Evolutionary conservation across 2,888 invertebrate genomes (phyloP), one percentile per base, ranked within the genome.

Genomic region (Criorhina ranunculi): DNA sequence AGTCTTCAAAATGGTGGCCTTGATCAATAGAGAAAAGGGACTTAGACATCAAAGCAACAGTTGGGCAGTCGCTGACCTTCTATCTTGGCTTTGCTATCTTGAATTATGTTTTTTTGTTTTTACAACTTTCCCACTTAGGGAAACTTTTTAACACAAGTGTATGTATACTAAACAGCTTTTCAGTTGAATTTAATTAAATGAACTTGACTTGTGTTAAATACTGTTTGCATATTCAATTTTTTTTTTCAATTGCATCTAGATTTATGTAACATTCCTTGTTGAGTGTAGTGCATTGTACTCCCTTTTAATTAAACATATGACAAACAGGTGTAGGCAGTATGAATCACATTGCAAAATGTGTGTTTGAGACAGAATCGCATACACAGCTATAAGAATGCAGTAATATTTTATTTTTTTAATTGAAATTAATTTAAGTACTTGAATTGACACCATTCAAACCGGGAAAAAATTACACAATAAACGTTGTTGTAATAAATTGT

Each of bases 231-330:
- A 60, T 51, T 66, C n/a, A 2, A 62, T 42, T 53, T 53, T 64
- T 35, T 35, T 62, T 11, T 24, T 24, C 24, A 15, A 77, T 24
- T 9, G 15, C 9, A 77, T 60, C 4, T 0, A 35, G n/a, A 29
- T 37, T n/a, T 69, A 60, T 60, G 49, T 40, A 59, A 67, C n/a
- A 40, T 1, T 33, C 19, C 24, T 33, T 42, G 15, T 19, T 24
- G 9, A 19, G 12, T 51, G 49, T 42, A 59, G 60, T 69, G 35
- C 67, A 60, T 67, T 77, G 69, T 69, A 60, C 59, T 24, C 60
- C 6, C 5, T 29, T 9, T 42, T n/a, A 49, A 55, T 46, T 55
- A 35, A 44, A 46, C 35, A 67, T 7, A 49, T 40, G 3, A 6
- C 29, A 11, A 11, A 12, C 29, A 24, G 12, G 9, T 49, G 24